A percentile compares a stretch with the other conserved stretches of the same genome.
Conservation (phyloP, 2,113 vertebrate genomes). For the Eudyptes chrysolophus region DNA sequence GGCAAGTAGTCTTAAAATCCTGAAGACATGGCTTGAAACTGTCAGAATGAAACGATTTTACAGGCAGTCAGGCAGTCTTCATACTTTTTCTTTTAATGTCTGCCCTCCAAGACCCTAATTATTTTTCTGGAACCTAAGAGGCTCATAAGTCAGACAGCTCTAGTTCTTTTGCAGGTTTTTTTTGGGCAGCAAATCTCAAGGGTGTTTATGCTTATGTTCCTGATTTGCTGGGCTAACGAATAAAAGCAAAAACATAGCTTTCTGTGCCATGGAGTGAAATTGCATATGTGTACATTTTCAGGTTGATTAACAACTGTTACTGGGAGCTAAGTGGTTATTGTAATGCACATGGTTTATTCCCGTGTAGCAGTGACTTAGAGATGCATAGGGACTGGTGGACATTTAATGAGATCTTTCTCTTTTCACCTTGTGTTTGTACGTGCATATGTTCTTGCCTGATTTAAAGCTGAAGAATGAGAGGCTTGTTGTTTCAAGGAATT, state of each 20-base stretch:
- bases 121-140: not conserved
- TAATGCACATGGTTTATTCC: not conserved
- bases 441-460: not conserved
- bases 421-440: not conserved
- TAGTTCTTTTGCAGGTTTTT: not conserved
- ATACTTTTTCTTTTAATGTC: not conserved
- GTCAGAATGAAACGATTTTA: not conserved
- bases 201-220: not conserved
- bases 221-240: not conserved
- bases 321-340: not conserved
- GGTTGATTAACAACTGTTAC: not conserved
- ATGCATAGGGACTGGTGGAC: not conserved
- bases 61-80: not conserved
- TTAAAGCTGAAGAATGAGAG: conserved; percentile 5
- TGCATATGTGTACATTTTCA: not conserved
- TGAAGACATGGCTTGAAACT: not conserved
- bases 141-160: not conserved
- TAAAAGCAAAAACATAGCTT: not conserved
- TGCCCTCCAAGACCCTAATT: not conserved
- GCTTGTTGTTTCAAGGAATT: conserved; percentile 47
- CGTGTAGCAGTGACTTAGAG: not conserved
- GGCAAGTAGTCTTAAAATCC: not conserved
- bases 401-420: not conserved
- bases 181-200: not conserved
- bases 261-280: not conserved